These are phyloP conservation scores for Muricea muricata DNA, from an alignment of 92 coral and sea anemone species.

Conservation along the genomic window DNA sequence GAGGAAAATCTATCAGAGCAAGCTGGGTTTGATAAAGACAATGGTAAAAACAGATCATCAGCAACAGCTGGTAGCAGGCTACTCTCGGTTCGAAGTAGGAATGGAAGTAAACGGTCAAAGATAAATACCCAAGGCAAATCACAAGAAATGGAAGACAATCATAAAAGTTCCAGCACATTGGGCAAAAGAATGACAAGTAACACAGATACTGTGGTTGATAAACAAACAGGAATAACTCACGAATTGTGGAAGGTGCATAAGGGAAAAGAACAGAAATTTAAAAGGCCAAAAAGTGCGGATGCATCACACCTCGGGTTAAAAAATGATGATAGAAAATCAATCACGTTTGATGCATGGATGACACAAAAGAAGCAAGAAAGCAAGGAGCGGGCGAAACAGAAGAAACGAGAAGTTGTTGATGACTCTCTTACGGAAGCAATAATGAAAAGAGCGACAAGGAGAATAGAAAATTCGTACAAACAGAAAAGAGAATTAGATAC, in stretches of 20 bases:
- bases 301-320: neutral
- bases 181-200: neutral
- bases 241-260: neutral
- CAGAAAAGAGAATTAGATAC: slow-evolving; percentile 20
- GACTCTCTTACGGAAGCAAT: slow-evolving; percentile 25
- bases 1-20: neutral
- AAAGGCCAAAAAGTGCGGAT: neutral
- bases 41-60: neutral
- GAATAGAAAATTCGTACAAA: slow-evolving; percentile 6
- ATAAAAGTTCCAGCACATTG: neutral
- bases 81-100: neutral
- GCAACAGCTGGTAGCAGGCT: neutral
- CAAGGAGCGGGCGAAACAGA: slow-evolving; percentile 64
- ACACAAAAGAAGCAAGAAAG: slow-evolving; percentile 73
- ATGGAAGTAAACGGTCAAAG: neutral
- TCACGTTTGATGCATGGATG: slow-evolving; percentile 85
- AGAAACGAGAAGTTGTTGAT: slow-evolving; percentile 77
- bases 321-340: slow-evolving; percentile 37
- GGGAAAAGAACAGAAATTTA: neutral
- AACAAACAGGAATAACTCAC: neutral
- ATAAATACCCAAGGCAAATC: neutral
- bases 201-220: neutral
- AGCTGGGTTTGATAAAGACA: neutral
- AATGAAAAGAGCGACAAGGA: slow-evolving; percentile 14
- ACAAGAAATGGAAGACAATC: neutral